A percentile compares a stretch with the other conserved stretches of the same genome.
Evolutionary conservation across 2,888 invertebrate species (phyloP).

Genomic region (Ennomos fuscantarius): DNA sequence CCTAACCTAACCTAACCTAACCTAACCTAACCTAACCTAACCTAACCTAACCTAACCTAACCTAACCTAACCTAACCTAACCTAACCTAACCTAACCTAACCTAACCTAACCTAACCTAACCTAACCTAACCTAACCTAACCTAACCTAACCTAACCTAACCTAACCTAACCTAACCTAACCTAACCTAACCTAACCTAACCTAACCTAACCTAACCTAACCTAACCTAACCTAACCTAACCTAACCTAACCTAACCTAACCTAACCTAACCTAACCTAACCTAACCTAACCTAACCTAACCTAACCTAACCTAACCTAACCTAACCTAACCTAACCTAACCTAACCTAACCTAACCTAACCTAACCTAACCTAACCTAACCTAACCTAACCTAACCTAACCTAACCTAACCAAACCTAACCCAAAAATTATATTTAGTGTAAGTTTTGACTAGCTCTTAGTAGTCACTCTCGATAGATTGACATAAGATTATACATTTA

Average conservation of each 20-base stretch:
- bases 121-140: conserved; percentile 19
- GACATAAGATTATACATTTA: no score
- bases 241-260: conserved; percentile 19
- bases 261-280: conserved; percentile 13
- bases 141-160: conserved; percentile 2
- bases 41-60: conserved; percentile 23
- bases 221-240: conserved; percentile 5
- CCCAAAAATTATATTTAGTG: no score
- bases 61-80: conserved; percentile 27
- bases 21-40: conserved; percentile 22
- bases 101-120: conserved; percentile 24
- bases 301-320: background rate
- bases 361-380: no score
- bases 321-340: no score
- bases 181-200: conserved; percentile 1
- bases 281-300: conserved; percentile 11
- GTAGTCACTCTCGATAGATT: no score
- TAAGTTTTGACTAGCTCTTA: no score
- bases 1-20: conserved; percentile 23
- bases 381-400: no score
- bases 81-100: conserved; percentile 29
- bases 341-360: no score
- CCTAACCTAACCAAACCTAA: no score
- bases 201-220: conserved; percentile 5
- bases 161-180: background rate